Conservation (phyloP, 2,797 vertebrate species). For the Tragopan temminckii region DNA sequence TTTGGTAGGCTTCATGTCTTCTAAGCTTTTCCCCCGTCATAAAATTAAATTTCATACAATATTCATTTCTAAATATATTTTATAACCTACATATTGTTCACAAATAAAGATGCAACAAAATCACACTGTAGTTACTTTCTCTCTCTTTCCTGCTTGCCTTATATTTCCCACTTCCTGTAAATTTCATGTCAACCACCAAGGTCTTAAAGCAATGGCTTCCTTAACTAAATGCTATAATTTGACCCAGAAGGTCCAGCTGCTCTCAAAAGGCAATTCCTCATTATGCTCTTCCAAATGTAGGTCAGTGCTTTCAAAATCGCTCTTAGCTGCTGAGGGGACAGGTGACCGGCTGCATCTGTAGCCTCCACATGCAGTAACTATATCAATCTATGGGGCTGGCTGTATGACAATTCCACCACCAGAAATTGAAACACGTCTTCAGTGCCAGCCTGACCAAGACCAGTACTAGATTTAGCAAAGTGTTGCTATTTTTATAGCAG, state of each 20-base stretch:
- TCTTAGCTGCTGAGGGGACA: neutral
- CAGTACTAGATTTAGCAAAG: constrained; percentile 17
- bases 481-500: neutral
- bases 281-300: constrained; percentile 51
- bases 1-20: neutral
- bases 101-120: neutral
- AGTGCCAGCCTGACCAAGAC: constrained; percentile 26
- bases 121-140: neutral
- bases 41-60: neutral
- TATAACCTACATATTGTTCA: neutral
- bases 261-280: neutral
- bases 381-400: constrained; percentile 40
- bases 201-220: neutral
- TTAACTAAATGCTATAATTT: neutral
- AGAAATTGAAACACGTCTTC: constrained; percentile 7
- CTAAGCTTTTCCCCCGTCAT: neutral
- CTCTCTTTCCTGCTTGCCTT: neutral
- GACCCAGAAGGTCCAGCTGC: constrained; percentile 58
- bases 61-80: neutral
- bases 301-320: constrained; percentile 28
- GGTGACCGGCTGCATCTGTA: constrained; percentile 58
- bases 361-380: neutral
- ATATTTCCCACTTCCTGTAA: neutral
- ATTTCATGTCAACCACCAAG: neutral
- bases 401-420: neutral